Evolutionary conservation across 1,140 invertebrate genomes (phyloP), one percentile per base, ranked within the genome.

Genomic region (Tachypleus tridentatus): DNA sequence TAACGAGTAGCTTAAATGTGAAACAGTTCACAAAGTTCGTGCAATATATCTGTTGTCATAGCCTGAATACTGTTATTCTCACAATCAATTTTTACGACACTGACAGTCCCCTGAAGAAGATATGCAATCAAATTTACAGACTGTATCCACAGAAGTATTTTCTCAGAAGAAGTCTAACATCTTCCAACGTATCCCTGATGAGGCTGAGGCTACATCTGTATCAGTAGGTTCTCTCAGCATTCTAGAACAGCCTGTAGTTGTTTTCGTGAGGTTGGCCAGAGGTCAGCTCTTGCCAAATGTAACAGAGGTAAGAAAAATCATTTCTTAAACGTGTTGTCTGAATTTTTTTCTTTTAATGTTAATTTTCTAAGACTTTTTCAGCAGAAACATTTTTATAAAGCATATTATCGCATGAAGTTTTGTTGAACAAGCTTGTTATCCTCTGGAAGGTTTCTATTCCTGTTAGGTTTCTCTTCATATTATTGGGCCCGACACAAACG

Each of bases 181-280:
- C 62, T 77, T 93, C 71, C 87, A 86, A 70, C 83, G 89, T 69
- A 95, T 97, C 70, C 91, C 92, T 0, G 80, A 82, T 3, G 90
- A 88, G 51, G 88, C 93, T 3, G 93, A 97, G 77, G 91, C 89
- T 2, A 89, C 87, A 8, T 82, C 82, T 51, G 90, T 96, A 0
- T 78, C 97, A n/a, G 92, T 96, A 3, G 93, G 93, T 53, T 84
- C 89, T 6, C 89, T 96, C 0, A 91, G 94, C 67, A 93, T 91
- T 72, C 79, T 97, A 4, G 84, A 87, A 64, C 87, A 91, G 71
- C 91, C 93, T 0, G 91, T 90, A 0, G 91, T 94, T 72, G 93
- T 92, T 4, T 97, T 97, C 77, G 86, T 97, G 1, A 81, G 93
- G 67, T 78, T 97, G 9, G 88, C 91, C 0, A 87, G 93, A 75